These are phyloP conservation scores for Diaperis boleti DNA, from an alignment of 2,888 invertebrate species.

Conservation along the genomic window DNA sequence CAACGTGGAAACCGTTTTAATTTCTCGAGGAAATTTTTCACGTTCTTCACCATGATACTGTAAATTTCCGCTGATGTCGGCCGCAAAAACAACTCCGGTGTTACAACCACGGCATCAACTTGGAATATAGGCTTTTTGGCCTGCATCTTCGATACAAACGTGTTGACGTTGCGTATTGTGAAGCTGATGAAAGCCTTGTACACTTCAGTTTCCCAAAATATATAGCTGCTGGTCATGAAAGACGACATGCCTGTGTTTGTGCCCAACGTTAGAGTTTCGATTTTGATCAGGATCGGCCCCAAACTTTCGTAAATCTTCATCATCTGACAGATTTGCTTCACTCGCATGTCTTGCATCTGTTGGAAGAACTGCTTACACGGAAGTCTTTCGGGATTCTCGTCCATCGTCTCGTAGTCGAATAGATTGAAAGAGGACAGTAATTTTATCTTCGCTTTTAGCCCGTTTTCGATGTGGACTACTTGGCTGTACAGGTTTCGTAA, in stretches of 20 bases:
- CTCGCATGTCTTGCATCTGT: conserved; percentile 76
- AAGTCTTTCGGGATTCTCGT: conserved; percentile 51
- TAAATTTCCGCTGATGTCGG: conserved; percentile 84
- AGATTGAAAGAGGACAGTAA: conserved; percentile 72
- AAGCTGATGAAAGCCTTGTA: conserved; percentile 77
- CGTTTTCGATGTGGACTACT: conserved; percentile 76
- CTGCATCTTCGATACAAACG: conserved; percentile 71
- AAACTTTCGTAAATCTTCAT: conserved; percentile 82
- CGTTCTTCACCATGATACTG: conserved; percentile 79
- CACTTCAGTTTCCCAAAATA: conserved; percentile 85
- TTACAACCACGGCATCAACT: conserved; percentile 80
- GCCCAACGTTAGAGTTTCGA: conserved; percentile 86
- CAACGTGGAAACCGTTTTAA: conserved; percentile 84
- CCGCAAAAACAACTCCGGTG: conserved; percentile 81
- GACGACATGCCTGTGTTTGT: conserved; percentile 81
- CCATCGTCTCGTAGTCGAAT: conserved; percentile 65
- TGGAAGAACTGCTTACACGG: conserved; percentile 76
- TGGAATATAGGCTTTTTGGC: conserved; percentile 77
- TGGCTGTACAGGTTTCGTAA: conserved; percentile 77
- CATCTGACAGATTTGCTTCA: conserved; percentile 76
- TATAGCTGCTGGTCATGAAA: conserved; percentile 83
- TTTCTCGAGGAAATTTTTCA: conserved; percentile 82
- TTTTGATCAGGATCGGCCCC: conserved; percentile 85
- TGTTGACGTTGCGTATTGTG: conserved; percentile 77
- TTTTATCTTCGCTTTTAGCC: conserved; percentile 71